Conservation (phyloP, 2,888 invertebrate species). For the Stegana nigrithorax region DNA sequence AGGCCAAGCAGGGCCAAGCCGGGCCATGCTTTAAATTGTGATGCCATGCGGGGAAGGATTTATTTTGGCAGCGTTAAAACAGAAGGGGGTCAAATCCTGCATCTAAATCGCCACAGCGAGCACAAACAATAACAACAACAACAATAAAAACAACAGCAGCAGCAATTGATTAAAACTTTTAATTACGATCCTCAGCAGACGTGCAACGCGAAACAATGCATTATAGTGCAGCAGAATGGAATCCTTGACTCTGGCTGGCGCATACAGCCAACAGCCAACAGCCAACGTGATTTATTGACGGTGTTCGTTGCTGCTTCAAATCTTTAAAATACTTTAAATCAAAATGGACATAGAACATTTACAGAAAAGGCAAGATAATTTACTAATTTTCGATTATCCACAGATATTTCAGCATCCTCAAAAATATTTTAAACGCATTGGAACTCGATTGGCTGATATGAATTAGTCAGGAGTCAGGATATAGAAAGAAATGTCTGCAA, state of each 20-base stretch:
- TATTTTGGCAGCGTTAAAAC: constrained; percentile 44
- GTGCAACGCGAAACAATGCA: constrained; percentile 6
- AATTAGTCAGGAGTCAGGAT: too few relatives aligned
- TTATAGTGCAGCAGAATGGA: neutral
- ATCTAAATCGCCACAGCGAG: constrained; percentile 32
- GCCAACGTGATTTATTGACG: constrained; percentile 44
- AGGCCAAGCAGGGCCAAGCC: too few relatives aligned
- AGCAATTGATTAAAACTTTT: constrained; percentile 50
- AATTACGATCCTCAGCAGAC: constrained; percentile 37
- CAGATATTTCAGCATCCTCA: neutral
- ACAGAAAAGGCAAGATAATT: too few relatives aligned
- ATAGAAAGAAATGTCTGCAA: too few relatives aligned
- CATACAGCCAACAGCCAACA: constrained; percentile 33
- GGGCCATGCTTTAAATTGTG: too few relatives aligned
- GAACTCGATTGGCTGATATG: too few relatives aligned
- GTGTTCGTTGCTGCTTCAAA: constrained; percentile 2
- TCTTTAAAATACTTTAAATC: neutral
- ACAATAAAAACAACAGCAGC: constrained; percentile 27
- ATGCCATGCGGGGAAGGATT: constrained; percentile 32
- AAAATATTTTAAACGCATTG: neutral
- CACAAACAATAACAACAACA: constrained; percentile 25
- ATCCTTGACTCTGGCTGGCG: neutral
- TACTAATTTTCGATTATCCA: neutral
- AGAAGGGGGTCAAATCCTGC: constrained; percentile 40
- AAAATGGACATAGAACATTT: too few relatives aligned